Base-by-base conservation (phyloP, 2,888 invertebrate species). In the Physocephala rufipes region DNA sequence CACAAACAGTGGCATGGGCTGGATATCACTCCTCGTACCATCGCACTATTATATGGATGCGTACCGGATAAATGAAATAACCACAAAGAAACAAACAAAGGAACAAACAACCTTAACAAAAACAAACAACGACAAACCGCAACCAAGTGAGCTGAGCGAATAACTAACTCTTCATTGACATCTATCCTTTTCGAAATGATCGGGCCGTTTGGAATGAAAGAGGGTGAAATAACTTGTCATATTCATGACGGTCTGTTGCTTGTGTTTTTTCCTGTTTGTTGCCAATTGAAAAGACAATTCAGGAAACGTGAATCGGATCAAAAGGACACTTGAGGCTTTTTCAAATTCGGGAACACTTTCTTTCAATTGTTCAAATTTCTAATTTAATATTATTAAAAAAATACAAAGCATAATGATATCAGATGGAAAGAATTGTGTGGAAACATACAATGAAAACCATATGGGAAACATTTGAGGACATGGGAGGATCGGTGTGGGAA, bases 161-260 rank as follows among this genome's bases (percentile, higher is more conserved):
- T 62, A 53, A 72, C 73, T n/a, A 36, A 36, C 36, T 36, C 5
- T 73, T 71, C 73, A 74, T 74, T 78, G 79, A 78, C 82, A 80
- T 78, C 81, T 79, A 82, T 82, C 81, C 81, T 79, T 78, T 76
- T 2, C 75, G 79, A 81, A 79, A 78, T 76, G 67, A 51, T 49
- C 24, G 66, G 62, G 45, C n/a, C 51, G 66, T 67, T 9, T 59
- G 59, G 47, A 28, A 63, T 75, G 77, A 80, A 68, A 72, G 72
- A 63, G 70, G 53, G 2, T 53, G 12, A n/a, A n/a, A n/a, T 12
- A 21, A 53, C 2, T 21, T 21, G 4, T 7, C 36, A 36, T 21
- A 68, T 55, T 67, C 64, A 72, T 71, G 67, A 67, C 65, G 67
- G 70, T 61, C n/a, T n/a, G n/a, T n/a, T n/a, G n/a, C n/a, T n/a